Percentiles rank a stretch among this genome's conserved stretches.
Conservation (phyloP, 2,888 invertebrate genomes). For the Scaptomyza tumidula region DNA sequence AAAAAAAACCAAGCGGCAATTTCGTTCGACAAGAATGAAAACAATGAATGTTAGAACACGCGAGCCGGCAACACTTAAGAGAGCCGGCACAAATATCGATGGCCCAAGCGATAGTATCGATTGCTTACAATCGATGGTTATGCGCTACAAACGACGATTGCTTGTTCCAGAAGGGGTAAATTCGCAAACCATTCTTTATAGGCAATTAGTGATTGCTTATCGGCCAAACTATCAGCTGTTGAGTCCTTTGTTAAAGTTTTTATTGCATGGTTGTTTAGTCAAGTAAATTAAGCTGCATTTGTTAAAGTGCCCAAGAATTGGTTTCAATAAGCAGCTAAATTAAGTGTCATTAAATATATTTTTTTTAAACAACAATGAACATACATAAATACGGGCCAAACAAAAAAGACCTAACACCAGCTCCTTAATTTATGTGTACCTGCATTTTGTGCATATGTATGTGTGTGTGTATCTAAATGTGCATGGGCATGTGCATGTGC, state of each 20-base stretch:
- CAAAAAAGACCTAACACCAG: background rate
- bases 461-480: background rate
- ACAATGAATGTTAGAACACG: conserved; percentile 27
- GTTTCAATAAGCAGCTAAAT: background rate
- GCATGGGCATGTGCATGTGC: background rate
- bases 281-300: background rate
- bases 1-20: background rate
- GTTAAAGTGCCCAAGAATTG: background rate
- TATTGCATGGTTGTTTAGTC: background rate
- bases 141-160: background rate
- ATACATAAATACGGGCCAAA: background rate
- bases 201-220: background rate
- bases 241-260: conserved; percentile 1
- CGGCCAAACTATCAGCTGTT: conserved; percentile 8
- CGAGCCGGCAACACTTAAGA: conserved; percentile 43
- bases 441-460: background rate
- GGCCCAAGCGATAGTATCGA: conserved; percentile 2
- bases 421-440: background rate
- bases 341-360: background rate
- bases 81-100: conserved; percentile 4
- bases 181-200: background rate
- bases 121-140: background rate
- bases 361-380: background rate
- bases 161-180: background rate
- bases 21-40: conserved; percentile 1